These are phyloP conservation scores for Kryptopterus vitreolus DNA, from an alignment of 2,797 vertebrate species.

Conservation along the genomic window DNA sequence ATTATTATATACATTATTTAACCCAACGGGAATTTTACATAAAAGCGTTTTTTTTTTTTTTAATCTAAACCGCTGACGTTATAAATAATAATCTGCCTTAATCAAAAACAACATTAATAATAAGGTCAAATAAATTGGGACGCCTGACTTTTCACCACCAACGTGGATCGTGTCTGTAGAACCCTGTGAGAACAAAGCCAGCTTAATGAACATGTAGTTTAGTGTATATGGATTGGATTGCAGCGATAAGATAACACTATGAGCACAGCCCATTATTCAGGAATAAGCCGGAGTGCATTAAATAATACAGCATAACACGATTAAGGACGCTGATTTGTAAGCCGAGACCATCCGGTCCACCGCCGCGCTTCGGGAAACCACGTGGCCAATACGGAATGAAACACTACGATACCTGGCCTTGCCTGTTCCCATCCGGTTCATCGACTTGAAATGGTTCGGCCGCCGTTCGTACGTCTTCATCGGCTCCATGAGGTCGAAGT, in stretches of 20 bases:
- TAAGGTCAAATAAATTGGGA: no score
- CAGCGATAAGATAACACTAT: not conserved
- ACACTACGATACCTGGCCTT: slow-evolving; percentile 76
- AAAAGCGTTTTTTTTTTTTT: no score
- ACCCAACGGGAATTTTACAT: no score
- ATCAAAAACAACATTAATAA: no score
- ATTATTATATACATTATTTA: no score
- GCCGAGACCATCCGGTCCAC: not conserved
- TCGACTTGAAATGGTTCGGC: slow-evolving; percentile 69
- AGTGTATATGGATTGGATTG: not conserved
- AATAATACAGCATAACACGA: not conserved
- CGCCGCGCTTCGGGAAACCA: not conserved
- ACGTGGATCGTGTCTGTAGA: no score
- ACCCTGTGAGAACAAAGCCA: no score
- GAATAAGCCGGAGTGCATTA: not conserved
- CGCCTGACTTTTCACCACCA: no score
- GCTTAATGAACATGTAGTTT: no score
- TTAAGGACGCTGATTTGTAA: not conserved
- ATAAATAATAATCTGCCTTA: no score
- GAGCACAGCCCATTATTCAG: not conserved
- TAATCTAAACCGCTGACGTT: no score
- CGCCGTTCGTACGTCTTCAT: slow-evolving; percentile 84
- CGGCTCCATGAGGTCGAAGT: slow-evolving; percentile 68
- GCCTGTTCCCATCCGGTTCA: slow-evolving; percentile 80
- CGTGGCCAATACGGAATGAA: no score